Base-by-base conservation (phyloP, 2,797 vertebrate genomes). In the Spinus pinus region DNA sequence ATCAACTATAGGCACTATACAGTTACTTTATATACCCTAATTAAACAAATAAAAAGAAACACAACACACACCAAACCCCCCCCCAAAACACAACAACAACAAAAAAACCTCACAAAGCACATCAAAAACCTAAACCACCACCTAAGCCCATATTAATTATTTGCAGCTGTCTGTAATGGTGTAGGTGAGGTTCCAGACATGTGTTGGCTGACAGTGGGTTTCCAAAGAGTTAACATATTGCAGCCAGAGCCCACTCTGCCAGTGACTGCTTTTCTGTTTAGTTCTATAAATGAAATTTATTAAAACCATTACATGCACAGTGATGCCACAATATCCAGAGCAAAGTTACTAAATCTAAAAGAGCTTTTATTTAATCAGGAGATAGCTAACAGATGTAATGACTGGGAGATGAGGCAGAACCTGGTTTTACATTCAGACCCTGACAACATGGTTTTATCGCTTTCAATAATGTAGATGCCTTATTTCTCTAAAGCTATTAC, bases 321-420 rank as follows among this genome's bases (percentile, higher is more conserved):
- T 75, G 87, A 97, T 96, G 94, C 93, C 94, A 83, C 96, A 85
- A 91, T 84, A 97, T 81, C 85, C 95, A 97, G 93, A 95, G 87
- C 86, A 94, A 96, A 96, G 87, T 96, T 96, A 93, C 94, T 91
- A 94, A 95, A 96, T 94, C 93, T 95, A 77, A 86, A 94, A 97
- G 81, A 94, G 88, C 83, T 94, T 95, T 96, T 93, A 97, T 97
- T 96, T 95, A 96, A 96, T 96, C 95, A 96, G 90, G 84, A 95
- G 90, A 94, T 91, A 92, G 95, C 75, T 93, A 95, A 89, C 90
- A 94, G 95, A 95, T 94, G 75, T 91, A 97, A 94, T 85, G 93
- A 91, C 72, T 65, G 28, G 39, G 49, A 86, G 67, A 88, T 83
- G 92, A 90, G 70, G 85, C 56, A 1, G 66, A 95, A 89, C 79